phyloP scores from a whole-genome alignment of 1,140 invertebrate species.

The Anthonomus grandis region DNA sequence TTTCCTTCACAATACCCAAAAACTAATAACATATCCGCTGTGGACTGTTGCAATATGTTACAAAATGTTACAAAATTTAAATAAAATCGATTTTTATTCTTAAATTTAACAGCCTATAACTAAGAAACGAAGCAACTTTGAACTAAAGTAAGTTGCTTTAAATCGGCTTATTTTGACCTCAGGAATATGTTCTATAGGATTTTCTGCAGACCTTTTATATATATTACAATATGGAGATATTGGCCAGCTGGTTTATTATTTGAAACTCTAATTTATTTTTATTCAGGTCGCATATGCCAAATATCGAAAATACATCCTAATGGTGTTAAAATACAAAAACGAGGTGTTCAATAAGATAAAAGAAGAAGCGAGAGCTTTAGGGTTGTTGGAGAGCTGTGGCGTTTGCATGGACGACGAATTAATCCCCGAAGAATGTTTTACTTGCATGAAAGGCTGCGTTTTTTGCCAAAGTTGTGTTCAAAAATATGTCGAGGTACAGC shows the following conservation, averaged over 20 bases:
- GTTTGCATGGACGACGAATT: slow-evolving; percentile 62
- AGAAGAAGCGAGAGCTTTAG: slow-evolving; percentile 41
- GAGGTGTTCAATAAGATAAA: slow-evolving; percentile 41
- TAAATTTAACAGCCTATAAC: background rate
- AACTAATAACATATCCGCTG: no score
- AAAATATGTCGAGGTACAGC: slow-evolving; percentile 51
- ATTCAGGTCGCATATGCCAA: slow-evolving; percentile 52
- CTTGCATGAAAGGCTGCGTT: slow-evolving; percentile 56
- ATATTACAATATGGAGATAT: no score
- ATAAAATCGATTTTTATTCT: background rate
- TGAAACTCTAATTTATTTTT: background rate
- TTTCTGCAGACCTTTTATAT: no score
- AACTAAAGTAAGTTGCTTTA: no score
- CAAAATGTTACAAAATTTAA: background rate
- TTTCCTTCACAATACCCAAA: no score
- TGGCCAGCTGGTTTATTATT: no score
- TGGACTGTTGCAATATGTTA: background rate
- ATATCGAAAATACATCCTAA: slow-evolving; percentile 50
- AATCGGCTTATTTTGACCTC: no score
- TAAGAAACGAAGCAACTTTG: no score
- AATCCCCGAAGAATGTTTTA: slow-evolving; percentile 56
- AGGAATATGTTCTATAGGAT: no score
- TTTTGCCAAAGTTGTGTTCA: slow-evolving; percentile 60
- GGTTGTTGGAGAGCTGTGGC: slow-evolving; percentile 48
- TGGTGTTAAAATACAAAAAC: slow-evolving; percentile 44